phyloP scores from a whole-genome alignment of 2,888 invertebrate genomes.

The Helicoverpa assulta region DNA sequence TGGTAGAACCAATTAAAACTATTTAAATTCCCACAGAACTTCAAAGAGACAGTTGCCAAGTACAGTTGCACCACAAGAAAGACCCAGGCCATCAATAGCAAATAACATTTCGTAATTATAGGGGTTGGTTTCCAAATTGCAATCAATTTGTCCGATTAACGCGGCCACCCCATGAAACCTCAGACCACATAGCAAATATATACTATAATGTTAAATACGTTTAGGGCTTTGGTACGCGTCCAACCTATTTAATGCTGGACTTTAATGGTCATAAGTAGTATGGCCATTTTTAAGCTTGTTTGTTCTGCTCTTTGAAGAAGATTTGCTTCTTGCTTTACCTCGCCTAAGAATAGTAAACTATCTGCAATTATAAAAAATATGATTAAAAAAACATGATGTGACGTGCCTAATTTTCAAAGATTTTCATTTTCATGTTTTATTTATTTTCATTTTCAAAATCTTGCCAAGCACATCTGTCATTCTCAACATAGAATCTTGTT shows the following conservation, averaged over 20 bases:
- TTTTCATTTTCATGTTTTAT: too few species aligned
- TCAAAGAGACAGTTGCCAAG: slow-evolving; percentile 6
- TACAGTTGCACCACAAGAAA: slow-evolving; percentile 32
- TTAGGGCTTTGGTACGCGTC: slow-evolving; percentile 2
- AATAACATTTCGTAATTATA: slow-evolving; percentile 57
- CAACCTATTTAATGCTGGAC: not conserved
- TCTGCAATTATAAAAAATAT: too few species aligned
- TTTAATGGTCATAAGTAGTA: not conserved
- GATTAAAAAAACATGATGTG: too few species aligned
- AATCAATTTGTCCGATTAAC: slow-evolving; percentile 58
- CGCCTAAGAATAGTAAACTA: too few species aligned
- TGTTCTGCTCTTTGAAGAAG: too few species aligned
- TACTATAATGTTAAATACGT: slow-evolving; percentile 25
- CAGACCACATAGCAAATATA: slow-evolving; percentile 50
- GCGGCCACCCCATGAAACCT: slow-evolving; percentile 53
- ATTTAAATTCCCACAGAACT: not conserved
- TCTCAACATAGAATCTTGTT: too few species aligned
- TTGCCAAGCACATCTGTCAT: too few species aligned
- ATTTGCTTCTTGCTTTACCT: too few species aligned
- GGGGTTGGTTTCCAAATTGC: slow-evolving; percentile 56
- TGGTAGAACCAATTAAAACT: not conserved
- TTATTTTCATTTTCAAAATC: too few species aligned
- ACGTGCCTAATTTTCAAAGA: too few species aligned
- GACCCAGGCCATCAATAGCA: slow-evolving; percentile 41
- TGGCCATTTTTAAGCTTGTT: not conserved